These are phyloP conservation scores for Nomada fucata DNA, from an alignment of 2,888 invertebrate species.

Conservation along the genomic window DNA sequence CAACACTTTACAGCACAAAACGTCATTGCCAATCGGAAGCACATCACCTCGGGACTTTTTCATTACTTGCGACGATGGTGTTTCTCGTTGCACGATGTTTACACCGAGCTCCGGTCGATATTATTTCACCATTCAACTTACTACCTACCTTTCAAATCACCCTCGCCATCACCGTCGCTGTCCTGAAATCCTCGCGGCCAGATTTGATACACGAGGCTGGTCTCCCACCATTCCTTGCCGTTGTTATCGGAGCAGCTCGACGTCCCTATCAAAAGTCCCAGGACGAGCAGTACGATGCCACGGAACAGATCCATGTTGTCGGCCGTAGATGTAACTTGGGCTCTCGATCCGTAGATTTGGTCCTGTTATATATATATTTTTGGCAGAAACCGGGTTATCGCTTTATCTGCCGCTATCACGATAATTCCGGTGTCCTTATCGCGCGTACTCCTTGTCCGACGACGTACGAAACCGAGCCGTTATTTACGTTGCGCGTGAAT, in stretches of 20 bases:
- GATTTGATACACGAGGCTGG: conserved; percentile 76
- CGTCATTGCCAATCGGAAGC: too few relatives aligned
- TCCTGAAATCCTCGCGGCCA: conserved; percentile 77
- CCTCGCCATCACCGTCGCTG: conserved; percentile 76
- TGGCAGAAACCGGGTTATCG: conserved; percentile 35
- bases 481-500: conserved; percentile 27
- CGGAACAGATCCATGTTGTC: conserved; percentile 16
- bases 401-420: conserved; percentile 30
- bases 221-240: conserved; percentile 75
- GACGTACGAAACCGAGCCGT: conserved; percentile 14
- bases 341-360: not conserved
- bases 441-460: conserved; percentile 18
- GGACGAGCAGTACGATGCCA: not conserved
- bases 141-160: conserved; percentile 76
- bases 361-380: conserved; percentile 45
- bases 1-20: too few relatives aligned
- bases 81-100: too few relatives aligned
- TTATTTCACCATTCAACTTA: not conserved
- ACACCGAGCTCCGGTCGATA: conserved; percentile 17
- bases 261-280: conserved; percentile 18
- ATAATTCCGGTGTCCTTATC: conserved; percentile 34
- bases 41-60: too few relatives aligned
- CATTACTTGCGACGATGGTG: too few relatives aligned
- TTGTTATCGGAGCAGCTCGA: not conserved
- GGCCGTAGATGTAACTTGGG: not conserved